phyloP scores from a whole-genome alignment of 2,888 invertebrate species.

The Notocelia uddmanniana region DNA sequence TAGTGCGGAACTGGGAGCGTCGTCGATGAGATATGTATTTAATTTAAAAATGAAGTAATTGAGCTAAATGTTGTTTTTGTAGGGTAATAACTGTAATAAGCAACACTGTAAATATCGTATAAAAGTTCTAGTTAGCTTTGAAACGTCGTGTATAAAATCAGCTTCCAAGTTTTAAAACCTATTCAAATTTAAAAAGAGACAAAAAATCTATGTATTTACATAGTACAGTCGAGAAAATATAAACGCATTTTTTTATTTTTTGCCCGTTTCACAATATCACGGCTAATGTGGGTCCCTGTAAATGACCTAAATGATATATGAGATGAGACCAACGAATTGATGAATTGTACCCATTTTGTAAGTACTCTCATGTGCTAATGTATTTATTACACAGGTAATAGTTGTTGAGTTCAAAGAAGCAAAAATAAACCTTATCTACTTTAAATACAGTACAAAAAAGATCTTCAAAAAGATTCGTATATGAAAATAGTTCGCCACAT shows the following conservation, averaged over 20 bases:
- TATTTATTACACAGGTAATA: slow-evolving; percentile 65
- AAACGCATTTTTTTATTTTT: no score
- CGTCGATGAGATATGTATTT: slow-evolving; percentile 17
- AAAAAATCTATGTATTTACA: no score
- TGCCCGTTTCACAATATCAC: no score
- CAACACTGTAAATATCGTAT: no score
- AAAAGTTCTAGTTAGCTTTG: no score
- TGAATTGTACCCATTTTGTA: slow-evolving; percentile 73
- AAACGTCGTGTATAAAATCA: no score
- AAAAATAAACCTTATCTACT: slow-evolving; percentile 51
- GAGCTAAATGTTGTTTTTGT: no score
- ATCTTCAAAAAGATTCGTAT: slow-evolving; percentile 44
- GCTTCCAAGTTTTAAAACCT: no score
- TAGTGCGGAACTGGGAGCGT: slow-evolving; percentile 48
- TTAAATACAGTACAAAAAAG: slow-evolving; percentile 47
- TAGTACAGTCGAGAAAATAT: no score
- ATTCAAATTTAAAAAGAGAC: no score
- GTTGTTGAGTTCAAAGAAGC: slow-evolving; percentile 30
- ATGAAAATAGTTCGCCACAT: slow-evolving; percentile 50
- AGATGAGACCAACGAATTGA: slow-evolving; percentile 77
- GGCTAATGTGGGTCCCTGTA: not conserved
- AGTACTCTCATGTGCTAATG: slow-evolving; percentile 70
- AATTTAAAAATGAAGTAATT: not conserved
- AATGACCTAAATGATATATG: slow-evolving; percentile 73
- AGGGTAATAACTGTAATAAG: no score